Evolutionary conservation across 2,888 invertebrate genomes (phyloP), one percentile per base, ranked within the genome.

Genomic region (Ormyrus thymus): DNA sequence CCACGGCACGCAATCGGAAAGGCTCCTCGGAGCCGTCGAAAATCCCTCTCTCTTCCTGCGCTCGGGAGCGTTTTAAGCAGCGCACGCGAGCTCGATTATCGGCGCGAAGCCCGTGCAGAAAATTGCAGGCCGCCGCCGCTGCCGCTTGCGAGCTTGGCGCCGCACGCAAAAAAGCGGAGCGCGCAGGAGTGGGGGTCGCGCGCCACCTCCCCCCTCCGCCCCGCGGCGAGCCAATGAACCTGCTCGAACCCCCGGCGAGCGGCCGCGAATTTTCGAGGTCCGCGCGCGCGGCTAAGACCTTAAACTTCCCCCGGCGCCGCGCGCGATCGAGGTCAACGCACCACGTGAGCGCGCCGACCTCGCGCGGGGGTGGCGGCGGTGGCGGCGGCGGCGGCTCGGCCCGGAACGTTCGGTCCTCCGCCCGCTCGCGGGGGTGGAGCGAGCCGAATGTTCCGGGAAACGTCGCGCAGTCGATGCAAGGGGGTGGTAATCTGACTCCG

Each of bases 201-300:
- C 29, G 29, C 29, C 29, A 29, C 29, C 29, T 29, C 2, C 29
- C 29, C 29, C 29, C 29, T 4, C 29, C 29, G 4, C 29, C 29
- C 29, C 29, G 0, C 29, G 29, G 61, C 46, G 72, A 76, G 70
- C 56, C 69, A 76, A 76, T 76, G 76, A 76, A 62, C 69, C 69
- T 45, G 50, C 69, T 50, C 48, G 55, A 58, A 58, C 70, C 64
- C 69, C 59, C 73, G 73, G 70, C 9, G 3, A 9, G 45, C 13
- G 43, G 4, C 48, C 75, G 64, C 56, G 69, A 61, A 77, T 68
- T 29, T 74, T 79, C 70, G 70, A 65, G 68, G 76, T 76, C 65
- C 76, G 76, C 76, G 64, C 77, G 62, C 75, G 55, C 50, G 82
- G 81, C 91, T 90, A 53, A 75, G 79, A 79, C 79, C 79, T 79